Base-by-base conservation (phyloP, 2,113 vertebrate genomes). In the Melanostigma gelatinosum region DNA sequence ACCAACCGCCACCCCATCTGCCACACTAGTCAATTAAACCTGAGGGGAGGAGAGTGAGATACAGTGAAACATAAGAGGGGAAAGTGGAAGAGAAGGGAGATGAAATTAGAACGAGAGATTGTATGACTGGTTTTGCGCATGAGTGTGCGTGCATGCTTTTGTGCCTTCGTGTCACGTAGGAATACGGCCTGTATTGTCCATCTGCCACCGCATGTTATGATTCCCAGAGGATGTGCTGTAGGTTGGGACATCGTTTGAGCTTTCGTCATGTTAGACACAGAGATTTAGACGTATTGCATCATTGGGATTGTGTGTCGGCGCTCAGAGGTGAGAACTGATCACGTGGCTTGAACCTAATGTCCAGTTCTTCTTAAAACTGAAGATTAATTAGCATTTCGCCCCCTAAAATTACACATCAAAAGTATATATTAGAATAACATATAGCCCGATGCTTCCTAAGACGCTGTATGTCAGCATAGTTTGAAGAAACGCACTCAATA, bases 11-110 rank as follows among this genome's bases (percentile, higher is more conserved):
- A 65, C 46, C 87, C 89, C 87, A 89, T 88, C 88, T 91, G 80
- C 87, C 85, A 85, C 85, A 88, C 82, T 86, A 85, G 82, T 84
- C 88, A 90, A 91, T 93, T 93, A 93, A 91, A 92, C 73, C 78
- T 85, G 66, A 85, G 65, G 65, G 54, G 40, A 79, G 72, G 72
- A 69, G 75, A 64, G 68, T 12, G 68, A 77, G 78, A 58, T 5
- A 74, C 67, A 68, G 54, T 75, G 78, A 87, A 80, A 82, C 60
- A 48, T 61, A 44, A 86, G 68, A 77, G 57, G 52, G 52, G 40
- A 18, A 71, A 38, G 65, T 40, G 48, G 40, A 46, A 79, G 57
- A 79, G 44, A 55, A 69, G 18, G 24, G 42, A 80, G 60, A 80
- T 74, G 32, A 48, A 75, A 85, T 79, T 85, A 22, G n/a, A 79